Evolutionary conservation across 2,888 invertebrate genomes (phyloP).

Genomic region (Podabrus alpinus): DNA sequence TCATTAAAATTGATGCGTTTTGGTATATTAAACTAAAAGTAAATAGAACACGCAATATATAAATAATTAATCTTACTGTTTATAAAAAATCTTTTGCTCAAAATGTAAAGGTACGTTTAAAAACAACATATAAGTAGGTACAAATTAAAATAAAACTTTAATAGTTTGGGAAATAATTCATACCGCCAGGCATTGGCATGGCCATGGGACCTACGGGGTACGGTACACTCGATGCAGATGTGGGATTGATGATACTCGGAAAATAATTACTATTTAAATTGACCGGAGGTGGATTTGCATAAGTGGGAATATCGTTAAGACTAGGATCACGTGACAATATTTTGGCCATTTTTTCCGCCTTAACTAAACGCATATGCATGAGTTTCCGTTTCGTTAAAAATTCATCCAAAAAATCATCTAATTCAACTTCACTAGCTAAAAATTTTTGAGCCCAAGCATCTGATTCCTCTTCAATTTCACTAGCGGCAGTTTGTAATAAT

Average conservation of each 20-base stretch:
- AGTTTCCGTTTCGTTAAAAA: constrained; percentile 76
- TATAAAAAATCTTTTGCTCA: neutral
- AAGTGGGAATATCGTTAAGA: constrained; percentile 47
- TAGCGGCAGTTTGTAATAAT: constrained; percentile 86
- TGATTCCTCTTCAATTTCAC: constrained; percentile 91
- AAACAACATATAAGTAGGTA: neutral
- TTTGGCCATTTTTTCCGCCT: constrained; percentile 91
- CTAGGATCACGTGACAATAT: constrained; percentile 58
- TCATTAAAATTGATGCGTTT: neutral
- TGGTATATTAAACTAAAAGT: neutral
- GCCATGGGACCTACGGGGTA: constrained; percentile 74
- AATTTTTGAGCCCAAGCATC: constrained; percentile 84
- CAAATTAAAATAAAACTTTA: constrained; percentile 18
- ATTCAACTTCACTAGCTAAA: constrained; percentile 69
- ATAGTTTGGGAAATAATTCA: constrained; percentile 49
- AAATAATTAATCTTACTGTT: neutral
- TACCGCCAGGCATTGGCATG: constrained; percentile 75
- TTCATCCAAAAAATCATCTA: constrained; percentile 84
- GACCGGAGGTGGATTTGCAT: constrained; percentile 52
- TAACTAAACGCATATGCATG: constrained; percentile 84
- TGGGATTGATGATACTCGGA: constrained; percentile 51
- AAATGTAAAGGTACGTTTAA: neutral
- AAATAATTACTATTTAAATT: constrained; percentile 56
- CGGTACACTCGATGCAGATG: constrained; percentile 58
- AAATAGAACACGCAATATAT: neutral